Evolutionary conservation across 2,888 invertebrate species (phyloP), one percentile per base, ranked within the genome.

Genomic region (Prenolepis imparis): DNA sequence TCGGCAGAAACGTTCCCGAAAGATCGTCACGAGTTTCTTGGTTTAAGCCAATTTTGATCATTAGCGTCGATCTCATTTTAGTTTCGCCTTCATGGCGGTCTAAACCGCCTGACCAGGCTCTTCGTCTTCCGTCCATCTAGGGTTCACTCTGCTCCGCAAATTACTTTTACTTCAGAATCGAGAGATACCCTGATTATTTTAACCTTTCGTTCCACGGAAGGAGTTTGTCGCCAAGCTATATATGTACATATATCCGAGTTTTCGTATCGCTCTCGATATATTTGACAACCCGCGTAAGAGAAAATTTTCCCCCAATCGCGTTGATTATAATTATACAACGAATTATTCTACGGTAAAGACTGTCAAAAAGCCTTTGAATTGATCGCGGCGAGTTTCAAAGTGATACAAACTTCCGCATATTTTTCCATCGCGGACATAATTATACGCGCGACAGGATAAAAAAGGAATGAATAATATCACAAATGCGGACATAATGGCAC

Each of bases 11-110:
- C 84, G 87, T 87, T 87, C 85, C 72, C 89, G 84, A 90, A 91
- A 91, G 90, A 88, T 88, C 87, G 88, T 90, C 87, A 87, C 82
- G 88, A 90, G 85, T 90, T 86, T 89, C 85, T 89, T 86, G 85
- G 87, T 90, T 90, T 91, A 91, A 92, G 90, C 91, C 92, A 91
- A 92, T 92, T 92, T 90, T 89, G 85, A 90, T 86, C 91, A 91
- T 92, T 92, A 92, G 86, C 89, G 87, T 83, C 88, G 87, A 92
- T 91, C 89, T 89, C 91, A 91, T 92, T 91, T 92, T 84, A 91
- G 90, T 91, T 91, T 89, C 84, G 86, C 85, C 88, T 87, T 89
- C 85, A 89, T 89, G 89, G 87, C 89, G 86, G 89, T 89, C 91
- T 89, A 67, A 75, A 91, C 86, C 85, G 85, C 78, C 87, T 87